phyloP scores from a whole-genome alignment of 2,113 vertebrate genomes.

The Periophthalmus modestus region DNA sequence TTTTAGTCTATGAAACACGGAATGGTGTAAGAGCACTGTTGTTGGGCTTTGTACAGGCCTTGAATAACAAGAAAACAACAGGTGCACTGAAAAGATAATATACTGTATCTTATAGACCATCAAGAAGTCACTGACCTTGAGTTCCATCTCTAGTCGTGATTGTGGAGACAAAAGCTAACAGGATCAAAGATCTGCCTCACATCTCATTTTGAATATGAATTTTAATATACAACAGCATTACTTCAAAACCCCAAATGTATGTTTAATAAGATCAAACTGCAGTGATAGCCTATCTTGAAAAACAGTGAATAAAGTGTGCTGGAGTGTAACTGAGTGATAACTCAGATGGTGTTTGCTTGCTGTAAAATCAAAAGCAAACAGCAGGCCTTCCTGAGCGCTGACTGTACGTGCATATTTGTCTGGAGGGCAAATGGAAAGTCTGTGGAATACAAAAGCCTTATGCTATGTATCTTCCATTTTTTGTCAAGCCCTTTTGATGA shows the following conservation, averaged over 20 bases:
- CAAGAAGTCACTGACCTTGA: conserved; percentile 74
- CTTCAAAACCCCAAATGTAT: neutral
- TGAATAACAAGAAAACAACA: conserved; percentile 66
- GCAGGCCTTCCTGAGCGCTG: conserved; percentile 50
- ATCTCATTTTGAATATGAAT: conserved; percentile 16
- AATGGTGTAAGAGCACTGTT: conserved; percentile 20
- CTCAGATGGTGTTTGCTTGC: conserved; percentile 57
- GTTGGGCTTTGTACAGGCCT: conserved; percentile 53
- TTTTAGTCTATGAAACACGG: conserved; percentile 20
- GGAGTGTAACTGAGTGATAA: conserved; percentile 39
- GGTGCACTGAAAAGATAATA: conserved; percentile 74
- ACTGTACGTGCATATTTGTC: conserved; percentile 57
- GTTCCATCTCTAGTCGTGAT: conserved; percentile 22
- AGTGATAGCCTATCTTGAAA: conserved; percentile 17
- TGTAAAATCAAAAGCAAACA: conserved; percentile 62
- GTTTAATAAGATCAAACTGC: conserved; percentile 41
- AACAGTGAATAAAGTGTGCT: conserved; percentile 44
- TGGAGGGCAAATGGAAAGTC: conserved; percentile 56
- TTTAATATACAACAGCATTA: conserved; percentile 26
- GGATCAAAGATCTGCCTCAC: conserved; percentile 43
- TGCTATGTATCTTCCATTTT: conserved; percentile 50
- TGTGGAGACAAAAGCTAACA: conserved; percentile 56
- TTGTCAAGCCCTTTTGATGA: conserved; percentile 58
- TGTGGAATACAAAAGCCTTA: conserved; percentile 56
- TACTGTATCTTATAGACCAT: conserved; percentile 71